Percentiles rank a stretch among this genome's conserved stretches.
phyloP scores from a whole-genome alignment of 1,140 invertebrate genomes.

The Ooceraea biroi region DNA sequence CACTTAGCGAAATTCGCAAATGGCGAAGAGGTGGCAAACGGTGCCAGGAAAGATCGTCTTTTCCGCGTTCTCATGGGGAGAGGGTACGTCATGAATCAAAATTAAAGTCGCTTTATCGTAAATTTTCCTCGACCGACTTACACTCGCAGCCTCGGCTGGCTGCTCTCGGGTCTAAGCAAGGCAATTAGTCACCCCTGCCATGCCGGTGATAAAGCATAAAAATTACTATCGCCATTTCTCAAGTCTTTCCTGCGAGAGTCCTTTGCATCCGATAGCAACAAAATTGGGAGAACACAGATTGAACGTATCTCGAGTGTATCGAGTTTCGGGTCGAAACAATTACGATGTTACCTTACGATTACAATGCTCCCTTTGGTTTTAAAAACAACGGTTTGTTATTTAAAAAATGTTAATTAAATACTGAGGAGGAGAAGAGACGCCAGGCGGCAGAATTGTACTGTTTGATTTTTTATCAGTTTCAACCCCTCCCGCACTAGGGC shows the following conservation, averaged over 20 bases:
- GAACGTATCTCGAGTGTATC: background rate
- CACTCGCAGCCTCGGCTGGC: slow-evolving; percentile 51
- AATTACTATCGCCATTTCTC: slow-evolving; percentile 67
- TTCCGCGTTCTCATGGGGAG: slow-evolving; percentile 38
- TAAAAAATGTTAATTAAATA: too few species aligned
- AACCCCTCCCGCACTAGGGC: background rate
- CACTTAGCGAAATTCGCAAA: slow-evolving; percentile 35
- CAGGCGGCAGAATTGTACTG: background rate
- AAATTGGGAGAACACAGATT: background rate
- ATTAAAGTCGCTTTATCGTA: slow-evolving; percentile 81
- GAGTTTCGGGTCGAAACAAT: too few species aligned
- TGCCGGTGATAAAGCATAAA: slow-evolving; percentile 77
- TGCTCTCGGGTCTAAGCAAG: slow-evolving; percentile 74
- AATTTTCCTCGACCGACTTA: slow-evolving; percentile 73
- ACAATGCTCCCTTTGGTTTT: too few species aligned
- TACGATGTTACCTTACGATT: too few species aligned
- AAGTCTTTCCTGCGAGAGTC: slow-evolving; percentile 50
- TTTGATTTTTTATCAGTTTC: slow-evolving; percentile 27
- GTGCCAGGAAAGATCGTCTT: slow-evolving; percentile 38
- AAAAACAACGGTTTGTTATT: too few species aligned
- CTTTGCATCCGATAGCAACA: background rate
- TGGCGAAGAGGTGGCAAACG: background rate
- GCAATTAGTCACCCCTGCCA: slow-evolving; percentile 79
- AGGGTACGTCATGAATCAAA: slow-evolving; percentile 80
- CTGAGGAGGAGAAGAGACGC: too few species aligned